Evolutionary conservation across 2,888 invertebrate species (phyloP).

Genomic region (Sisyra nigra): DNA sequence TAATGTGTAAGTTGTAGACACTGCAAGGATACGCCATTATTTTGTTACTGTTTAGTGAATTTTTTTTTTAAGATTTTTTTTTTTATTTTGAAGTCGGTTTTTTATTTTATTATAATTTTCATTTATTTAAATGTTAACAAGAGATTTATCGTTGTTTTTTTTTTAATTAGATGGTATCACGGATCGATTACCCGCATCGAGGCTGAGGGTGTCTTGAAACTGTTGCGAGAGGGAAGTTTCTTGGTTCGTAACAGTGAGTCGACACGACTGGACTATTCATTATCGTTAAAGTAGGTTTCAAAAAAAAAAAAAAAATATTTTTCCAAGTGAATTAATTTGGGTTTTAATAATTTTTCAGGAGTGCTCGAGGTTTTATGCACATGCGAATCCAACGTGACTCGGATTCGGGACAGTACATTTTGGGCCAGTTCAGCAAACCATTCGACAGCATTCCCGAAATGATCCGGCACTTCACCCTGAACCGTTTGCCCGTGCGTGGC

Average conservation of each 20-base stretch:
- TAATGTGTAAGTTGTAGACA: too few relatives aligned
- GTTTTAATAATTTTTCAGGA: constrained; percentile 38
- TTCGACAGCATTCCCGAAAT: constrained; percentile 89
- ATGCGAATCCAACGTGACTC: constrained; percentile 78
- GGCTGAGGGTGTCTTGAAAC: constrained; percentile 74
- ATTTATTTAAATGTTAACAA: neutral
- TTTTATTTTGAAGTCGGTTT: too few relatives aligned
- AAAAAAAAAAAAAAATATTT: neutral
- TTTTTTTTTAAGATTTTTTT: too few relatives aligned
- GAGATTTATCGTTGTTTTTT: constrained; percentile 3
- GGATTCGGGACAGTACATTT: constrained; percentile 63
- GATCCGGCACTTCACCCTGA: constrained; percentile 84
- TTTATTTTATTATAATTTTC: too few relatives aligned
- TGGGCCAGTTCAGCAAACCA: constrained; percentile 86
- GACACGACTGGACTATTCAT: constrained; percentile 81
- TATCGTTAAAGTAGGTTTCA: constrained; percentile 81
- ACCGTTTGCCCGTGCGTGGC: constrained; percentile 84
- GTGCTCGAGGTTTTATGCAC: constrained; percentile 91
- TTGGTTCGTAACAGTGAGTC: constrained; percentile 90
- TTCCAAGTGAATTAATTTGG: too few relatives aligned
- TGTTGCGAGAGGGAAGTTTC: constrained; percentile 81
- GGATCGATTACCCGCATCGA: constrained; percentile 82
- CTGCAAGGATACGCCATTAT: too few relatives aligned
- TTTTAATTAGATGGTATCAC: constrained; percentile 71
- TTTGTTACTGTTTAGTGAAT: too few relatives aligned